Evolutionary conservation across 2,797 vertebrate species (phyloP), one percentile per base, ranked within the genome.

Genomic region (Thunnus albacares): DNA sequence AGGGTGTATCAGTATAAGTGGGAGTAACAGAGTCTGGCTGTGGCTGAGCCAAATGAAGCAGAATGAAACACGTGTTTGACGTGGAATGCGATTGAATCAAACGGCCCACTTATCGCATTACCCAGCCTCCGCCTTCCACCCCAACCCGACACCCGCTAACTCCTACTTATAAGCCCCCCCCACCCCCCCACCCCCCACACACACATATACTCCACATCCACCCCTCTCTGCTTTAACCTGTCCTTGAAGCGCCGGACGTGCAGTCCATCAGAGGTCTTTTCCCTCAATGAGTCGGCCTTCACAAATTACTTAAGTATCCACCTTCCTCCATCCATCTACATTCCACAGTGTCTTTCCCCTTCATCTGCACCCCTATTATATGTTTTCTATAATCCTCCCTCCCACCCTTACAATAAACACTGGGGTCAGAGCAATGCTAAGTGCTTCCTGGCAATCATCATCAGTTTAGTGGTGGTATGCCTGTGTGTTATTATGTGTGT

Each of bases 381-480:
- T 75, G 53, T 83, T 87, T 75, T 71, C 66, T 77, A 81, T 85
- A 84, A 87, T 85, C 75, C 73, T 55, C 58, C 53, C 59, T 47
- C 52, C 73, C 61, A 71, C 79, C 78, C 80, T 87, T 38, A 88
- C 64, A 83, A 85, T 81, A 82, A 87, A 90, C 89, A 85, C 75
- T 73, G 74, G 75, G 86, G 85, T 91, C 87, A 92, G 88, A 89
- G 89, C 83, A 80, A 88, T 62, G 84, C 90, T 93, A 92, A 95
- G 90, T 90, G 87, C 88, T 89, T 91, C 87, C 88, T 92, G 93
- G 90, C 90, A 93, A 89, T 92, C 79, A 79, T 80, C 71, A 49
- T 38, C 10, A 52, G 63, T 79, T 82, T 53, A 75, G 64, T 43
- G 66, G 61, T 71, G 65, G 58, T 56, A 65, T 71, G 80, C 53